Base-by-base conservation (phyloP, 2,797 vertebrate species). In the Chelmon rostratus region DNA sequence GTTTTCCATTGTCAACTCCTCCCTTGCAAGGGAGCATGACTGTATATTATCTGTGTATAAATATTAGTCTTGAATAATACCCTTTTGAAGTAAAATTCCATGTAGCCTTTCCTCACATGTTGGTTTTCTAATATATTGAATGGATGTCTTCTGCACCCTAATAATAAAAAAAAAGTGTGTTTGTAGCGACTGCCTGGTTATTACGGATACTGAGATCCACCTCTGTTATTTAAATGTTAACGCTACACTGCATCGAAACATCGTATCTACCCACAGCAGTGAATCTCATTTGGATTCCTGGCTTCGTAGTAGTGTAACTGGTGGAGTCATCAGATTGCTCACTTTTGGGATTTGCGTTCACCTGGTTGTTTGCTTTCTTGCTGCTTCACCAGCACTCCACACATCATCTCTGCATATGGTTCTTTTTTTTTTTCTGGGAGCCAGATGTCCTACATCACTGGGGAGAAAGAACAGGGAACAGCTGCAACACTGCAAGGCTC, bases 101-200 rank as follows among this genome's bases (percentile, higher is more conserved):
- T 93, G 82, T 93, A 94, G 88, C 87, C 89, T 91, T 90, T 89
- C 89, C 89, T 91, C 93, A 95, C 94, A 93, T 94, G 88, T 95
- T 94, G 87, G 90, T 96, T 95, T 95, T 95, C 93, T 95, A 95
- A 96, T 96, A 96, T 96, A 96, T 95, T 93, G 93, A 94, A 94
- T 93, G 91, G 88, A 93, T 94, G 93, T 93, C 90, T 92, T 93
- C 90, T 92, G 92, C 96, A 96, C 96, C 77, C 91, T 92, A 94
- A 95, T 94, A 94, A 93, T 66, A 92, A 84, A 92, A 93, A n/a
- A 77, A 90, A 89, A 75, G 84, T 83, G 80, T 92, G 92, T 95
- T 93, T 94, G 85, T 94, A 93, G 79, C 21, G 13, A 35, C 52
- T 84, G 82, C 10, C 64, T 91, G 47, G 35, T 91, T 89, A 63